phyloP scores from a whole-genome alignment of 2,888 invertebrate genomes.

The Achlya flavicornis region DNA sequence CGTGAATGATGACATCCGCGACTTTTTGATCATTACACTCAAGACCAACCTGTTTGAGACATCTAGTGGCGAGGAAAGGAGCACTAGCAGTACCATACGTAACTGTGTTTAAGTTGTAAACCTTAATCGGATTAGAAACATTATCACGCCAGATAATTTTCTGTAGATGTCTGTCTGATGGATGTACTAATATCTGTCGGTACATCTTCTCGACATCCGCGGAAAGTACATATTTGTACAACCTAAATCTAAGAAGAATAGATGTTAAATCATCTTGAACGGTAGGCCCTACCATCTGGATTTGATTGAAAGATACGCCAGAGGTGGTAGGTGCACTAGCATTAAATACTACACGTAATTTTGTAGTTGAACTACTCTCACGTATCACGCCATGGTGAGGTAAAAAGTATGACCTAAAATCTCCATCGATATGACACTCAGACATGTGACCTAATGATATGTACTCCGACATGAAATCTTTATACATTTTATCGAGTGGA shows the following conservation, averaged over 20 bases:
- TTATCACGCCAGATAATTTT: too few relatives aligned
- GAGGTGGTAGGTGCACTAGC: not conserved
- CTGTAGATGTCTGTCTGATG: too few relatives aligned
- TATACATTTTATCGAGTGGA: too few relatives aligned
- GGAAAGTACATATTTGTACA: too few relatives aligned
- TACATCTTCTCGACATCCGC: too few relatives aligned
- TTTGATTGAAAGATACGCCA: too few relatives aligned
- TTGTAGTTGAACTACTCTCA: slow-evolving; percentile 2
- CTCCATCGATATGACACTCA: not conserved
- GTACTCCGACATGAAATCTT: too few relatives aligned
- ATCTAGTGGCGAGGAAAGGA: slow-evolving; percentile 10
- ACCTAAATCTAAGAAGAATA: too few relatives aligned
- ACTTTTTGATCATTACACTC: not conserved
- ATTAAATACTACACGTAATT: slow-evolving; percentile 5
- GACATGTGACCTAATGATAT: slow-evolving; percentile 1
- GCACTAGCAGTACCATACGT: slow-evolving; percentile 13
- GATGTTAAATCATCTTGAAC: too few relatives aligned
- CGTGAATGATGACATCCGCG: not conserved
- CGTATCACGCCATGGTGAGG: slow-evolving; percentile 7
- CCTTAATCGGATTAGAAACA: too few relatives aligned
- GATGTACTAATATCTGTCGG: too few relatives aligned
- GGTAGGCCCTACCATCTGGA: too few relatives aligned
- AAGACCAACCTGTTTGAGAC: slow-evolving; percentile 14
- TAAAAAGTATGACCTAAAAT: not conserved
- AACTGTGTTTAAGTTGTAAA: not conserved